Conservation (phyloP, 2,888 invertebrate species). For the Vanessa cardui region DNA sequence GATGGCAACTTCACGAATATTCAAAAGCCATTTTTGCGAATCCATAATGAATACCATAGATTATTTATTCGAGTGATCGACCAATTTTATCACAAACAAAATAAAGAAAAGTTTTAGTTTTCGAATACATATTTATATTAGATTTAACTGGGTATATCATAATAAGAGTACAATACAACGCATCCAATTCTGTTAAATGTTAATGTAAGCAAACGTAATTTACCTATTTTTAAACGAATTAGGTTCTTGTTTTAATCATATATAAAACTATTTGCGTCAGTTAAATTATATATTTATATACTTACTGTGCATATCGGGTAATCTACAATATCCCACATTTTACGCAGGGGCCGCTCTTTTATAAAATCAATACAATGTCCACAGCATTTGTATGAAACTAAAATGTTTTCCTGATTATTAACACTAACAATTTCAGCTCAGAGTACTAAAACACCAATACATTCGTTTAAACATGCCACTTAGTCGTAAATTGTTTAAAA, state of each 20-base stretch:
- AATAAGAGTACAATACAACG: no score
- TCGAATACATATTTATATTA: no score
- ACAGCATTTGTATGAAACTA: neutral
- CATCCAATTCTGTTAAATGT: no score
- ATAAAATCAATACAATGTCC: constrained; percentile 16
- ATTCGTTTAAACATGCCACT: neutral
- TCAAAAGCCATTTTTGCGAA: no score
- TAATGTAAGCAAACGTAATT: no score
- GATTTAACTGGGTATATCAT: no score
- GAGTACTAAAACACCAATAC: constrained; percentile 4
- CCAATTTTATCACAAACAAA: no score
- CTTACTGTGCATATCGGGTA: constrained; percentile 20
- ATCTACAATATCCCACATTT: constrained; percentile 15
- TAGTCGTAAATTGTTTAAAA: constrained; percentile 8
- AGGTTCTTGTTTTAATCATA: neutral
- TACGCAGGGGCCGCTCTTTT: constrained; percentile 8
- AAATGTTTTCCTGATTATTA: neutral
- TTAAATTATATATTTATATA: neutral
- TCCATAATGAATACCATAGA: no score
- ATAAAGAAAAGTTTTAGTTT: no score
- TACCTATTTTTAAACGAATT: neutral
- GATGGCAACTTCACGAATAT: no score
- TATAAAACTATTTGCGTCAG: neutral
- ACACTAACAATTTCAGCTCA: constrained; percentile 9
- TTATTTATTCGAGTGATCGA: no score